Evolutionary conservation across 2,888 invertebrate species (phyloP).

Genomic region (Leptogaster cylindrica): DNA sequence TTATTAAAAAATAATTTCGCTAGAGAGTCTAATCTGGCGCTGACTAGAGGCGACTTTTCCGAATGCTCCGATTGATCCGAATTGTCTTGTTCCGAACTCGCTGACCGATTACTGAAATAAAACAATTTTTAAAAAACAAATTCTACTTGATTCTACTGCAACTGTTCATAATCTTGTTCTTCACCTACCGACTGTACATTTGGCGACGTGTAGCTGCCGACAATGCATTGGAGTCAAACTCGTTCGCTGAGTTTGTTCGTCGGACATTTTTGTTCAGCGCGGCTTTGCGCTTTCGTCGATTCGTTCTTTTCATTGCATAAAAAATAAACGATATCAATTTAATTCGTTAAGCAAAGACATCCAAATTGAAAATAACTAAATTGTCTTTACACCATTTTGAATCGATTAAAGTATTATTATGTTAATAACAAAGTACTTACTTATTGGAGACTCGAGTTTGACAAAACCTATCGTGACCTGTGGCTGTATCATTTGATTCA

Average conservation of each 20-base stretch:
- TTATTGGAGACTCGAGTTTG: conserved; percentile 67
- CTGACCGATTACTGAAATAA: conserved; percentile 64
- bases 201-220: conserved; percentile 71
- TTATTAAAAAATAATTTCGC: conserved; percentile 77
- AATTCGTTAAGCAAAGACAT: conserved; percentile 4
- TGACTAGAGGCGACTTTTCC: conserved; percentile 72
- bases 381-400: conserved; percentile 3
- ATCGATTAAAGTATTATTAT: not conserved
- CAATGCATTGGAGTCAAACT: conserved; percentile 69
- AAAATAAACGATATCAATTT: too few species aligned
- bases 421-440: conserved; percentile 54
- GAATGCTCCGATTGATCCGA: conserved; percentile 62
- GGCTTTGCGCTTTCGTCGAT: conserved; percentile 21
- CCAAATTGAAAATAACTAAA: conserved; percentile 6
- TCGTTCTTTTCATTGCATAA: too few species aligned
- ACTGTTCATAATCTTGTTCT: not conserved
- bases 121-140: conserved; percentile 24
- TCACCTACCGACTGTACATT: conserved; percentile 65
- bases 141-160: not conserved
- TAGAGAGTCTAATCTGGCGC: conserved; percentile 76
- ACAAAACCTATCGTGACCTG: conserved; percentile 82
- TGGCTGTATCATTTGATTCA: conserved; percentile 64
- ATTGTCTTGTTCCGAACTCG: conserved; percentile 68
- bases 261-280: conserved; percentile 63
- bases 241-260: conserved; percentile 73